Evolutionary conservation across 2,113 vertebrate species (phyloP), one percentile per base, ranked within the genome.

Genomic region (Cyanoderma ruficeps): DNA sequence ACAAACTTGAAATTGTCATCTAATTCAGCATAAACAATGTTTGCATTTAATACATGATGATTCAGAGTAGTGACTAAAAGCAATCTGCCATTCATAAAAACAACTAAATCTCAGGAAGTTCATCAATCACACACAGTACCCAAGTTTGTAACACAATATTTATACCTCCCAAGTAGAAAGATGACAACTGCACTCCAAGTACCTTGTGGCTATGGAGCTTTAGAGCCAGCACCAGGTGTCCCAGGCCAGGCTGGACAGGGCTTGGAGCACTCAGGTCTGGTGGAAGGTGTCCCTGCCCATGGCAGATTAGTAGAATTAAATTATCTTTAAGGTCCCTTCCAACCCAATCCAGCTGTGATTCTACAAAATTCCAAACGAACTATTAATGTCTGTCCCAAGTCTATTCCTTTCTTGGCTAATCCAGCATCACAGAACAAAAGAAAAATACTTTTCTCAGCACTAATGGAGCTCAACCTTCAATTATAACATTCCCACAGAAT

Each of bases 131-230:
- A 31, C 13, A 23, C 9, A 53, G 11, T 8, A 35, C 23, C 15
- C 24, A 8, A 27, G 31, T 28, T 31, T 63, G n/a, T 47, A 69
- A 69, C 30, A n/a, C 28, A 63, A 1, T 6, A 10, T 24, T 41
- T 47, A 1, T 75, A 65, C 31, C 17, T 67, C 28, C 24, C n/a
- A 25, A 52, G 41, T 0, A 63, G 37, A 42, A 57, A 64, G 30
- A 31, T 13, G 31, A 20, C 28, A 71, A 50, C 33, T 39, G 37
- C 44, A 23, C 21, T 15, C 30, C 5, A 24, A 14, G 39, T 0
- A 1, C 4, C 13, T 11, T 0, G 0, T 47, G 42, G 82, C 41
- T 27, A 4, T 2, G 16, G 13, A 52, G 31, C 28, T 16, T 13
- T 4, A 18, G 64, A 67, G 70, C 10, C 24, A 80, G 24, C 39